Evolutionary conservation across 1,140 invertebrate species (phyloP).

Genomic region (Tetramorium parvispinum): DNA sequence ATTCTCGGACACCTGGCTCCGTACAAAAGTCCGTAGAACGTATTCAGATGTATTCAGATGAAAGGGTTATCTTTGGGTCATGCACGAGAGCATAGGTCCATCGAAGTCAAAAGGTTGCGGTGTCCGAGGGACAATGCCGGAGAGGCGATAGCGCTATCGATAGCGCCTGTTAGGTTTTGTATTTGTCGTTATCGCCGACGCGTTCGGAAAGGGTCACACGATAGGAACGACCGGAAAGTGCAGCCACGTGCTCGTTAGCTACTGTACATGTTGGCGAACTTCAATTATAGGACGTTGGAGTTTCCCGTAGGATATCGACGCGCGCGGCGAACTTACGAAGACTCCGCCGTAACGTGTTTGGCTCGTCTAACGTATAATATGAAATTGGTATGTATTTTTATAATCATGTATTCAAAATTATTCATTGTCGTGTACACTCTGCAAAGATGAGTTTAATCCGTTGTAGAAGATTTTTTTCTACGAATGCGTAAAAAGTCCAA

Average conservation of each 20-base stretch:
- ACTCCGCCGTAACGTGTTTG: slow-evolving; percentile 14
- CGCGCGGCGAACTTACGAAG: slow-evolving; percentile 17
- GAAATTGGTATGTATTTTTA: not conserved
- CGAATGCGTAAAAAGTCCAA: not conserved
- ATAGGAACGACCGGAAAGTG: slow-evolving; percentile 41
- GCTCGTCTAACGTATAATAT: not conserved
- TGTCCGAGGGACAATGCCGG: slow-evolving; percentile 47
- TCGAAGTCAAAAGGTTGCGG: slow-evolving; percentile 55
- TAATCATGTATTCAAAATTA: not conserved
- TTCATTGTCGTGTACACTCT: not conserved
- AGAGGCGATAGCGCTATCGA: slow-evolving; percentile 11
- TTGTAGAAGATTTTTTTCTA: not conserved
- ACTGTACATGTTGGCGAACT: slow-evolving; percentile 37
- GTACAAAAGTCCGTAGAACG: slow-evolving; percentile 29
- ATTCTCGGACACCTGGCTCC: not conserved
- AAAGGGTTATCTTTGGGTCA: slow-evolving; percentile 52
- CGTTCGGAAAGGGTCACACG: slow-evolving; percentile 25
- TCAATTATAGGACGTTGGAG: slow-evolving; percentile 53
- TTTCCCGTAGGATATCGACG: slow-evolving; percentile 40
- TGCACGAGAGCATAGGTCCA: slow-evolving; percentile 13
- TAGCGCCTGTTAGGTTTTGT: slow-evolving; percentile 50
- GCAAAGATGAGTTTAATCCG: not conserved
- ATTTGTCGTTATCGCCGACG: slow-evolving; percentile 53
- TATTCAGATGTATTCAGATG: slow-evolving; percentile 52
- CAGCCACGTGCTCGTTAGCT: slow-evolving; percentile 49